Conservation (phyloP, 2,113 vertebrate species). For the Dicrurus megarhynchus region DNA sequence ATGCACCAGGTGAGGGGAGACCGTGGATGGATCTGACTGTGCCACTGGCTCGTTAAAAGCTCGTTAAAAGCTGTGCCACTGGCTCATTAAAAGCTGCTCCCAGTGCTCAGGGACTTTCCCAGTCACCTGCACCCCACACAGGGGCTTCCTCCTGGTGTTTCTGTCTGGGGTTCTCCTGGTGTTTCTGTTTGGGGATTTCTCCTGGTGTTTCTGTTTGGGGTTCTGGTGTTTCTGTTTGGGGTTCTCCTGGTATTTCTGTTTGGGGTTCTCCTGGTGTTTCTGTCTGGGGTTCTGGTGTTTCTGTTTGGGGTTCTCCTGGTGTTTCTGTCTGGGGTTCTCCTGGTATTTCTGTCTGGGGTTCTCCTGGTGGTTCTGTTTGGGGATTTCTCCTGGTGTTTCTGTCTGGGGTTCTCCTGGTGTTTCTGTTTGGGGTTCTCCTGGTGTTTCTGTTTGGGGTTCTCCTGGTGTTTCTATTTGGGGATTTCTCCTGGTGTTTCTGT, state of each 20-base stretch:
- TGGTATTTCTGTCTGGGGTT: background rate
- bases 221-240: background rate
- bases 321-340: background rate
- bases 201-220: background rate
- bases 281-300: background rate
- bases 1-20: background rate
- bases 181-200: background rate
- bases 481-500: background rate
- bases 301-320: background rate
- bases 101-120: background rate
- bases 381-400: background rate
- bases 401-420: background rate
- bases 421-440: background rate
- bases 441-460: background rate
- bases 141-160: background rate
- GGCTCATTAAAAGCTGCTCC: background rate
- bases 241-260: background rate
- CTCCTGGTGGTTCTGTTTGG: background rate
- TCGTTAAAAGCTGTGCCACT: background rate
- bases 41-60: background rate
- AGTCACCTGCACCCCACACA: rapidly evolving
- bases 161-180: background rate
- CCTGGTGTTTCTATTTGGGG: background rate
- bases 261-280: background rate
- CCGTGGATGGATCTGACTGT: no score